A percentile compares a stretch with the other conserved stretches of the same genome.
phyloP scores from a whole-genome alignment of 2,113 vertebrate species.

The Ia io region DNA sequence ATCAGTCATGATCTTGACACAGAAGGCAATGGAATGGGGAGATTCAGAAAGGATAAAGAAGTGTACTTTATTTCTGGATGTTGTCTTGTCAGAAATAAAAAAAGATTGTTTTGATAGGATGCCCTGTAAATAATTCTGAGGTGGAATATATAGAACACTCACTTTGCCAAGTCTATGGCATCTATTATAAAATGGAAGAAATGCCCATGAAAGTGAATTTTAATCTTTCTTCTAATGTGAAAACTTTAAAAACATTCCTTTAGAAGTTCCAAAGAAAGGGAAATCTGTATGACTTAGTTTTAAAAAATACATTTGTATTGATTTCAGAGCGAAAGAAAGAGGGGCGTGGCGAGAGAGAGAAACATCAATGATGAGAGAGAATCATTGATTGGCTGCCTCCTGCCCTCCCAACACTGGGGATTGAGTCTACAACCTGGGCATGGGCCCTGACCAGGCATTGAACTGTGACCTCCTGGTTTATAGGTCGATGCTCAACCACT shows the following conservation, averaged over 20 bases:
- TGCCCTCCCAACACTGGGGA: too few relatives aligned
- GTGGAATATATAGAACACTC: neutral
- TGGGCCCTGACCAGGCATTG: too few relatives aligned
- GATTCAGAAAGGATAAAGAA: constrained; percentile 35
- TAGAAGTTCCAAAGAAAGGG: constrained; percentile 21
- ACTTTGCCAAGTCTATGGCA: neutral
- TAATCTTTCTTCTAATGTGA: neutral
- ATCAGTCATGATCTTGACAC: neutral
- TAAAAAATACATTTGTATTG: too few relatives aligned
- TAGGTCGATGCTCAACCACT: too few relatives aligned
- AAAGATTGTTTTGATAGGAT: neutral
- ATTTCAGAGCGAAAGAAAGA: too few relatives aligned
- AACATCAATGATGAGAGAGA: too few relatives aligned
- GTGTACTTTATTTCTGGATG: constrained; percentile 38
- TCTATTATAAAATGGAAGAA: neutral
- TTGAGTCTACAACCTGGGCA: too few relatives aligned
- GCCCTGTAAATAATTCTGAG: constrained; percentile 38
- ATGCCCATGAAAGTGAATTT: neutral
- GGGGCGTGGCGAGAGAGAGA: too few relatives aligned
- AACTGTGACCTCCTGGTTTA: too few relatives aligned
- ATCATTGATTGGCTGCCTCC: too few relatives aligned
- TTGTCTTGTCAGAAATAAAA: constrained; percentile 60
- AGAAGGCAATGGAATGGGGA: constrained; percentile 30
- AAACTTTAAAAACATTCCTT: neutral
- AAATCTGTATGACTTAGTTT: neutral